Evolutionary conservation across 2,797 vertebrate genomes (phyloP).

Genomic region (Amphiprion clarkii): DNA sequence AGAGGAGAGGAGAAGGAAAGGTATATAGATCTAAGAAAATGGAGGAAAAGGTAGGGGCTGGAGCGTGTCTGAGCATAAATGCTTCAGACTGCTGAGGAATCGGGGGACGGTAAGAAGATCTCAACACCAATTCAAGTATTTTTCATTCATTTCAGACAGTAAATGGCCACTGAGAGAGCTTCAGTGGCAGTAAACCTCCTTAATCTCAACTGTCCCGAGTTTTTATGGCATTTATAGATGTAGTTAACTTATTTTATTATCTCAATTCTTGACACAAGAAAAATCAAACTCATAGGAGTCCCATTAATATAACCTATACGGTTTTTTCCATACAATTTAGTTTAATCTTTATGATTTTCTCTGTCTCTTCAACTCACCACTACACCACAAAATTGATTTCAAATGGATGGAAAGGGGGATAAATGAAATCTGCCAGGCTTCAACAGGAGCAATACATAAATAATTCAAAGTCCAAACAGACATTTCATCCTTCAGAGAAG

Average conservation of each 20-base stretch:
- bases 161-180: not conserved
- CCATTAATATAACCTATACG: not conserved
- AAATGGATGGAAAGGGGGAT: not conserved
- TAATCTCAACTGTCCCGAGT: not conserved
- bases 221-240: not conserved
- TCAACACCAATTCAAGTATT: not conserved
- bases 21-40: conserved; percentile 4
- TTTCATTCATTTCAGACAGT: not conserved
- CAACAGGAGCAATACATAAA: too few relatives aligned
- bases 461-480: not conserved
- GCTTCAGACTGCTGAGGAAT: conserved; percentile 7
- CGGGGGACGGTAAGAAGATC: not conserved
- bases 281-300: too few relatives aligned
- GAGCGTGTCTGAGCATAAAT: not conserved
- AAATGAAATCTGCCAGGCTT: not conserved
- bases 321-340: too few relatives aligned
- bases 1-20: conserved; percentile 3
- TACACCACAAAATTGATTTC: not conserved
- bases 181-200: not conserved
- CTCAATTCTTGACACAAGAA: not conserved
- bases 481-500: not conserved
- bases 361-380: not conserved
- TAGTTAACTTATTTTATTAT: not conserved
- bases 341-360: not conserved
- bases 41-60: not conserved